Evolutionary conservation across 2,113 vertebrate species (phyloP).

Genomic region (Brienomyrus longianalis): DNA sequence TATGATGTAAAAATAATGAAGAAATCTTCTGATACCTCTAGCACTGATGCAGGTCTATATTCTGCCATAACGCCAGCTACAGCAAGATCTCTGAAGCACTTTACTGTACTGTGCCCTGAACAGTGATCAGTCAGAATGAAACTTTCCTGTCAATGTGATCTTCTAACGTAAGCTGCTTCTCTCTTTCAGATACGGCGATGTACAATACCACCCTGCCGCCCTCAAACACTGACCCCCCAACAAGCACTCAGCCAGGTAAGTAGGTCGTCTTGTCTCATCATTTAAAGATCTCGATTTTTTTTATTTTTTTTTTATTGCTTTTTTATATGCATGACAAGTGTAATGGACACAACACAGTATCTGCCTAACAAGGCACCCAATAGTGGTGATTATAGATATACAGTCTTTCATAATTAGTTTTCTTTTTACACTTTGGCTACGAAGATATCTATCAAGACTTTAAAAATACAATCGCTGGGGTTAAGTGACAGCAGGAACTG

Average conservation of each 20-base stretch:
- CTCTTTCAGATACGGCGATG: conserved; percentile 81
- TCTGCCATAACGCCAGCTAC: neutral
- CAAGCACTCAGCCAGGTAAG: conserved; percentile 62
- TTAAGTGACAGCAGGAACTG: neutral
- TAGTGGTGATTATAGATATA: neutral
- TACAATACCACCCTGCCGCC: conserved; percentile 81
- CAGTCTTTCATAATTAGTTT: neutral
- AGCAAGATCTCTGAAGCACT: neutral
- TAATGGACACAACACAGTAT: neutral
- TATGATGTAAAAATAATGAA: neutral
- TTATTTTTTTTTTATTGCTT: neutral
- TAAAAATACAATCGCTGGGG: neutral
- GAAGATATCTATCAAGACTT: neutral
- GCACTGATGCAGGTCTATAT: neutral
- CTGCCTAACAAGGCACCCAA: neutral
- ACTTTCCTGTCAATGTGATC: neutral
- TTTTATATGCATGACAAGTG: neutral
- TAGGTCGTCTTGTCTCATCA: neutral
- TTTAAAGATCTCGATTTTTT: neutral
- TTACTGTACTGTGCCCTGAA: neutral
- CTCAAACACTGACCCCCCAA: conserved; percentile 54
- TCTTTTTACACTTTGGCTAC: neutral
- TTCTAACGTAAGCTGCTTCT: conserved; percentile 21
- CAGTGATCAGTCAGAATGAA: neutral
- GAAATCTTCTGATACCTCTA: neutral